Evolutionary conservation across 2,888 invertebrate genomes (phyloP), one percentile per base, ranked within the genome.

Genomic region (Dysmachus trigonus): DNA sequence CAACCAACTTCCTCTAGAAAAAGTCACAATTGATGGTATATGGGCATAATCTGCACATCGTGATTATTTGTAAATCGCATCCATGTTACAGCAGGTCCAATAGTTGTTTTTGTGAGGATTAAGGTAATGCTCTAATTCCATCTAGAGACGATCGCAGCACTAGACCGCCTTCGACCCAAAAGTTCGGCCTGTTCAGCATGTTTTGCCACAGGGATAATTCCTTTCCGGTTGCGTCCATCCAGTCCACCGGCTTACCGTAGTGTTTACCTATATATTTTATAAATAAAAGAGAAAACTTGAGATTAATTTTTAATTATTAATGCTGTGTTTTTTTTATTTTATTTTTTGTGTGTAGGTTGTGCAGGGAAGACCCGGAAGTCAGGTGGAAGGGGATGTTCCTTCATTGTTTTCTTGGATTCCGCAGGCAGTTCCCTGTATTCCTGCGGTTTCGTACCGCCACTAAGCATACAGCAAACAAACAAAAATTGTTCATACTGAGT

Each of bases 111-210:
- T 53, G 30, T 33, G 31, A 62, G 62, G 33, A 83, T 87, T 90
- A 91, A 89, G 90, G 91, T 89, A 91, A 89, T 51, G 91, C 89
- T 85, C 90, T 89, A 87, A 90, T 89, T 90, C 94, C 93, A 89
- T 95, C 95, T 85, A 97, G 93, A 87, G 96, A 96, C 76, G 98
- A 95, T 90, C 98, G 93, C 71, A 99, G 93, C 4, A 96, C 95
- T 74, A 99, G 93, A 87, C 96, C 97, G 86, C 97, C 97, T 92
- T 99, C 98, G n/a, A 98, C 97, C 99, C 99, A 99, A 92, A 97
- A 96, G 92, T 98, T 98, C 41, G 98, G 98, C 87, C 96, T 93
- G 90, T 98, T 97, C 90, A 98, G 93, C 98, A 99, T 98, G 88
- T 95, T 96, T 90, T 98, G 97, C 99, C 99, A 99, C 10, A 98